Base-by-base conservation (phyloP, 1,140 invertebrate species). In the Stegodyphus mimosarum region DNA sequence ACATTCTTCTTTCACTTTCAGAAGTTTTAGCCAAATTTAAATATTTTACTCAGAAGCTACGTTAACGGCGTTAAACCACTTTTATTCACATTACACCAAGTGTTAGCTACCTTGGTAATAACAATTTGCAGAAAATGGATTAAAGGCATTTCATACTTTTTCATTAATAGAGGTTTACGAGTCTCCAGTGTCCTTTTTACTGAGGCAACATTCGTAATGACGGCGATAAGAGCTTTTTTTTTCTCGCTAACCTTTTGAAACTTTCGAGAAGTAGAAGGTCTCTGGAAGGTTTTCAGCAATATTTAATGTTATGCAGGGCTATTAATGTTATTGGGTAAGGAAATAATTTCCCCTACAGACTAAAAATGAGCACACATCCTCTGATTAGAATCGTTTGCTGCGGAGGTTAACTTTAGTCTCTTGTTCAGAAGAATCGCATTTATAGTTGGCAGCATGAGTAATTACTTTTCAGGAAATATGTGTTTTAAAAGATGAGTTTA, bases 71-170 rank as follows among this genome's bases (percentile, higher is more conserved):
- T 33, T 33, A 33, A 33, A 6, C 11, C 48, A 48, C 49, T 33
- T 33, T 15, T 70, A 13, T 18, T 55, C 11, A 15, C 72, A 55
- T 55, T 10, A 11, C n/a, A 17, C n/a, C 4, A 13, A 48, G 17
- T 17, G 64, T 49, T 66, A 66, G 67, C 77, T 55, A n/a, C 18
- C 70, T 13, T 48, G 66, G 51, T 79, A 79, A 76, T 76, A 66
- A 66, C 74, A 76, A 63, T 76, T 79, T 79, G 17, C 11, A 70
- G 77, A 55, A 79, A 79, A 79, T 79, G 64, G 66, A 79, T 79
- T 70, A 79, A 79, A 79, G 51, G 13, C 53, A 50, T 17, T 55
- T 13, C 18, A 13, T 13, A 13, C 53, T 70, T 79, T 77, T 77
- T 77, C 53, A 11, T 79, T 17, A 60, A 18, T 79, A 53, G 15